Percentiles rank a stretch among this genome's conserved stretches.
Evolutionary conservation across 2,113 vertebrate species (phyloP).

Genomic region (Pogonocichla stellata): DNA sequence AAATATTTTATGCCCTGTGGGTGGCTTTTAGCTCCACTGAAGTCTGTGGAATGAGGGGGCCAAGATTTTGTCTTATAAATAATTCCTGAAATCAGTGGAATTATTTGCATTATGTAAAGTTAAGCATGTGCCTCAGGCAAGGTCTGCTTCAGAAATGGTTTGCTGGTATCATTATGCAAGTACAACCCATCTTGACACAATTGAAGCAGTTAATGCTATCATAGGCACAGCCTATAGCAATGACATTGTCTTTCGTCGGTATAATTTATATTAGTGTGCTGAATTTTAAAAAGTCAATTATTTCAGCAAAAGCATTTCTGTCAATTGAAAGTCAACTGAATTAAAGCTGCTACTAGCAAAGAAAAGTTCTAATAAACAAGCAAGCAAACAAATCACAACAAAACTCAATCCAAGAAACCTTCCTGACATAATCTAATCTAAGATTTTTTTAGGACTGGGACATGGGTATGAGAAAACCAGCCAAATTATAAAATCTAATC

Average conservation of each 20-base stretch:
- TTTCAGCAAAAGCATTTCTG: neutral
- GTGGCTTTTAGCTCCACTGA: neutral
- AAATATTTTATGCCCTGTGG: neutral
- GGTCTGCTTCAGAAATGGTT: slow-evolving; percentile 5
- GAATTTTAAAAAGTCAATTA: neutral
- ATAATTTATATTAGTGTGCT: neutral
- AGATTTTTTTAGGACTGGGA: neutral
- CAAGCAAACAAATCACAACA: neutral
- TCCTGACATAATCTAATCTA: neutral
- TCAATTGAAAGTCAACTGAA: neutral
- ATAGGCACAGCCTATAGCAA: neutral
- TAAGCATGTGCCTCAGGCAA: slow-evolving; percentile 1
- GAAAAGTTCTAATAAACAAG: neutral
- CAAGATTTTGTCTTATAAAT: neutral
- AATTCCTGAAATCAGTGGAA: slow-evolving; percentile 12
- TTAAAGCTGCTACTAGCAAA: neutral
- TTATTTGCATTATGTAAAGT: slow-evolving; percentile 7
- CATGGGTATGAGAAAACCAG: neutral
- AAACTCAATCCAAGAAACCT: neutral
- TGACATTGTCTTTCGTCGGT: neutral
- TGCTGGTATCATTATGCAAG: neutral
- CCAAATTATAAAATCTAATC: neutral
- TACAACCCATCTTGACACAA: neutral
- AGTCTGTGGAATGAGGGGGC: neutral
- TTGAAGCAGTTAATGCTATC: neutral